Base-by-base conservation (phyloP, 2,113 vertebrate species). In the Holacanthus passer region DNA sequence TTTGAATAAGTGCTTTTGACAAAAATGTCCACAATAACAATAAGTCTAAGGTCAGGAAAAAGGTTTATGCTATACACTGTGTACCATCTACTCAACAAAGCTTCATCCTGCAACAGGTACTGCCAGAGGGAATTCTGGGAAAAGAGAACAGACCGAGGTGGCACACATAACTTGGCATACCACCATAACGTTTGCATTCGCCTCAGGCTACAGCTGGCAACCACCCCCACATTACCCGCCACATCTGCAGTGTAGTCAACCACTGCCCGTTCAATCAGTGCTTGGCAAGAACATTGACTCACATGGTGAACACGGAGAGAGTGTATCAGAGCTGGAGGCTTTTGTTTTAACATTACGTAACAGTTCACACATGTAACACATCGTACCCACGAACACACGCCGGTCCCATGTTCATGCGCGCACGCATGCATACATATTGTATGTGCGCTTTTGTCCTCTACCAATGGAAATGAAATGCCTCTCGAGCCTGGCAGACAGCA, bases 401-500 rank as follows among this genome's bases (percentile, higher is more conserved):
- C 41, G 69, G 56, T 73, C 77, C 50, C 62, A 68, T 88, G 85
- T 88, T 81, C 73, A 60, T 67, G 59, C 19, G 7, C 39, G 27
- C 56, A 62, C 0, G 37, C 37, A 24, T 45, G 37, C 32, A 12
- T 29, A n/a, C 35, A 81, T 50, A 50, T 50, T 45, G 52, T 58
- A 39, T 58, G 60, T 45, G 75, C 5, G 19, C 76, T 66, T 81
- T 86, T 88, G 88, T 91, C 88, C 86, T 90, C 91, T 82, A 69
- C 72, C 56, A 29, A 55, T 69, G 60, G 73, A 79, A 85, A 85
- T 70, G 13, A 88, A 84, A 79, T 7, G 56, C 82, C 78, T 82
- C 81, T 82, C 11, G 48, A 91, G 79, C 67, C 78, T 77, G 72
- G 82, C 90, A 93, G 89, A 93, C 84, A 67, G 86, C 74, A 81